Evolutionary conservation across 2,113 vertebrate species (phyloP).

Genomic region (Cettia cetti): DNA sequence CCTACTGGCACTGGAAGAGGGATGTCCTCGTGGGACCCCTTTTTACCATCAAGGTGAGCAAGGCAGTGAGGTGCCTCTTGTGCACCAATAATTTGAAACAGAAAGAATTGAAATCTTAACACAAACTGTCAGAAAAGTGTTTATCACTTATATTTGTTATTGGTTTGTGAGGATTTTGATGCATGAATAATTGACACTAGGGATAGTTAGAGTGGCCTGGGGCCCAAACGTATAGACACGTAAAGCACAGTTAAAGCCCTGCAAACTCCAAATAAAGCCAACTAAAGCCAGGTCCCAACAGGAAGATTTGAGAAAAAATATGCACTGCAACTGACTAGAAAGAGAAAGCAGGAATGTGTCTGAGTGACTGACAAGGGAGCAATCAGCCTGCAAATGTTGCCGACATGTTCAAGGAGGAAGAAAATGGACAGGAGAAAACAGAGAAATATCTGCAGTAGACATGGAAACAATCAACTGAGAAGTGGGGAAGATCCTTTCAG

Average conservation of each 20-base stretch:
- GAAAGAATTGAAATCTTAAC: background rate
- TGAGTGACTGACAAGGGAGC: background rate
- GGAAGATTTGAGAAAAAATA: background rate
- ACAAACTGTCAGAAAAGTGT: background rate
- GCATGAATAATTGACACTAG: background rate
- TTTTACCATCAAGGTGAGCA: accelerated
- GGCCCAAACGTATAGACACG: accelerated
- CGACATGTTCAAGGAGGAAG: background rate
- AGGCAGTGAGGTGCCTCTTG: background rate
- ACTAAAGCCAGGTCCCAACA: background rate
- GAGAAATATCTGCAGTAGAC: background rate
- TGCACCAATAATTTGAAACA: background rate
- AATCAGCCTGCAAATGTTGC: background rate
- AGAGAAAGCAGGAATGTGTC: background rate
- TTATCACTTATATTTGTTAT: background rate
- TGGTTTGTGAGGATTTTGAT: background rate
- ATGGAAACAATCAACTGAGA: background rate
- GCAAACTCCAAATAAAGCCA: background rate
- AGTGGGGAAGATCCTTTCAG: background rate
- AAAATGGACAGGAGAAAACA: background rate
- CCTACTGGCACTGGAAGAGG: background rate
- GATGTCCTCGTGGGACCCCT: background rate
- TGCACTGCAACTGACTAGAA: background rate
- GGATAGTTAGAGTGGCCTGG: background rate
- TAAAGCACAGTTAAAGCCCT: background rate